These are phyloP conservation scores for Cygnus atratus DNA, from an alignment of 2,113 vertebrate species.

Conservation along the genomic window DNA sequence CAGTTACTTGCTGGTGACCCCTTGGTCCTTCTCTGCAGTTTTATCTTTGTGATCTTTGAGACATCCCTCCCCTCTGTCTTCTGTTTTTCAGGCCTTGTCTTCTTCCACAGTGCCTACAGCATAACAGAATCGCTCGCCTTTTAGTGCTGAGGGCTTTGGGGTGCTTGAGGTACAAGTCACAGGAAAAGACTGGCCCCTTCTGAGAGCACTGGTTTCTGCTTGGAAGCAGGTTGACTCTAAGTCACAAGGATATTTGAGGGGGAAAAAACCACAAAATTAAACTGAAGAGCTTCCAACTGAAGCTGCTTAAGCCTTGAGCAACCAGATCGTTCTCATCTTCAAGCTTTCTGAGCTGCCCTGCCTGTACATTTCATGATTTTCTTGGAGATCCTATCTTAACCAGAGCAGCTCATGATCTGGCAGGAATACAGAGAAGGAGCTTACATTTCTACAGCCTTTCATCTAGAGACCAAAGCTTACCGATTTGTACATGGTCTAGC, in stretches of 20 bases:
- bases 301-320: neutral
- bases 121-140: neutral
- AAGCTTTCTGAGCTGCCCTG: neutral
- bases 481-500: neutral
- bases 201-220: neutral
- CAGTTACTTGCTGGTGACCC: neutral
- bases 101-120: neutral
- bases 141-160: neutral
- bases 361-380: neutral
- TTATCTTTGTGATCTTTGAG: neutral
- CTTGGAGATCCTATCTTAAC: neutral
- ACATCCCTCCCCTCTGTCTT: neutral
- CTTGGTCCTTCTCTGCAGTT: neutral
- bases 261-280: neutral
- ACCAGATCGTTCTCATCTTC: neutral
- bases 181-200: neutral
- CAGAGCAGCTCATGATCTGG: neutral
- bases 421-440: neutral
- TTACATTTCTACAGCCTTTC: constrained; percentile 38
- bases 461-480: constrained; percentile 2
- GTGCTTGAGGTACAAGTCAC: neutral
- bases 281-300: neutral
- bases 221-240: neutral
- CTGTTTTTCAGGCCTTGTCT: neutral
- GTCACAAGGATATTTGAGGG: neutral